Base-by-base conservation (phyloP, 2,797 vertebrate genomes). In the Dermochelys coriacea region DNA sequence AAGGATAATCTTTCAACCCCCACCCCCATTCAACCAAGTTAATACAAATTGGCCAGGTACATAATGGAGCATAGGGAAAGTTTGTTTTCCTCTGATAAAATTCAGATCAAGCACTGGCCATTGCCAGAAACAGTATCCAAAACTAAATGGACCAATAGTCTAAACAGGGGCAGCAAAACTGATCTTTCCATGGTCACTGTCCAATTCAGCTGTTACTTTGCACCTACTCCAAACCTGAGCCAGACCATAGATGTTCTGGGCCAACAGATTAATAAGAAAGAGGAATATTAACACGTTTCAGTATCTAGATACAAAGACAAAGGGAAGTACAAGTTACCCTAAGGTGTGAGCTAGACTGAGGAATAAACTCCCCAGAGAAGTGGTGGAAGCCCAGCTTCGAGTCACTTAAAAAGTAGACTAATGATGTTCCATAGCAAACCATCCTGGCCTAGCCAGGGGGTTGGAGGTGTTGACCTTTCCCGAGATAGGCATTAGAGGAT, bases 21-120 rank as follows among this genome's bases (percentile, higher is more conserved):
- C 64, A 3, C 5, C 34, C 2, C 4, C 8, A 3, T 23, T 19
- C n/a, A 71, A 23, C 5, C 37, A 41, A 71, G 6, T 71, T 2
- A 71, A 71, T 23, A 77, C 27, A 49, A 23, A 4, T 14, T 27
- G 14, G 41, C 14, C 41, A 15, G 4, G 25, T 49, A 49, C 5
- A 23, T 37, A 37, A 45, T 4, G 8, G 25, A 75, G 23, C 45
- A 75, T 10, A 15, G 14, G 12, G 29, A 21, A 77, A 10, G 14
- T 77, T 49, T 14, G 23, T 49, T 15, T 31, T 77, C 15, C 41
- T 27, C 23, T 74, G 71, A 41, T 74, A 27, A 71, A 14, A 74
- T 3, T 27, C 71, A 49, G 74, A 15, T 49, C 74, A 47, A 77
- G 14, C 74, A 27, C 45, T 47, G 25, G 25, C 45, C 25, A 27